Evolutionary conservation across 2,888 invertebrate species (phyloP), one percentile per base, ranked within the genome.

Genomic region (Bimastos eiseni): DNA sequence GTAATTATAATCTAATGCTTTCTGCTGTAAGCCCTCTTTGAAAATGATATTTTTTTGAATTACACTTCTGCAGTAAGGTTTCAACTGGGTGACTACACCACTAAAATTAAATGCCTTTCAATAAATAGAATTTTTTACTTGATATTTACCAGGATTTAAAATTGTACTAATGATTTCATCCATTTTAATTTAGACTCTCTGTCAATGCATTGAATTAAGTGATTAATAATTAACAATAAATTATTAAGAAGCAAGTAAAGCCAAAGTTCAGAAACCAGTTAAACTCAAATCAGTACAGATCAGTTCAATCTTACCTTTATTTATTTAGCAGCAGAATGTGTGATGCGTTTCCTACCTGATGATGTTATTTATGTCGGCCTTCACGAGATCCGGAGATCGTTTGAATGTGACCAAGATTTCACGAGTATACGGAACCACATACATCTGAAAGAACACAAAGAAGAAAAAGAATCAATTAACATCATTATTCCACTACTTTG

Each of bases 21-120:
- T 70, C 70, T 70, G n/a, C 70, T n/a, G 70, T 70, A 70, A n/a
- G n/a, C n/a, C n/a, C n/a, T 70, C n/a, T 70, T 70, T n/a, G n/a
- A n/a, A 70, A 30, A 70, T n/a, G 17, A 70, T 30, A 70, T 70
- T 1, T 11, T 70, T n/a, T n/a, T n/a, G n/a, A 70, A n/a, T 70
- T 8, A n/a, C n/a, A 70, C 5, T n/a, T n/a, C 30, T 70, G n/a
- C 13, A 70, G 5, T 30, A 30, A n/a, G 6, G 19, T 49, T 17
- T 21, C 3, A 17, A 49, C 19, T 17, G 8, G 49, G 49, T 49
- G 49, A 15, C 4, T 19, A 17, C n/a, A n/a, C n/a, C n/a, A 70
- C n/a, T 49, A 8, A 70, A 70, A 70, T 70, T 70, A 70, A 70
- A 30, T n/a, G n/a, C 70, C 4, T 70, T 30, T 70, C n/a, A 30